Base-by-base conservation (phyloP, 2,797 vertebrate genomes). In the Scyliorhinus canicula region DNA sequence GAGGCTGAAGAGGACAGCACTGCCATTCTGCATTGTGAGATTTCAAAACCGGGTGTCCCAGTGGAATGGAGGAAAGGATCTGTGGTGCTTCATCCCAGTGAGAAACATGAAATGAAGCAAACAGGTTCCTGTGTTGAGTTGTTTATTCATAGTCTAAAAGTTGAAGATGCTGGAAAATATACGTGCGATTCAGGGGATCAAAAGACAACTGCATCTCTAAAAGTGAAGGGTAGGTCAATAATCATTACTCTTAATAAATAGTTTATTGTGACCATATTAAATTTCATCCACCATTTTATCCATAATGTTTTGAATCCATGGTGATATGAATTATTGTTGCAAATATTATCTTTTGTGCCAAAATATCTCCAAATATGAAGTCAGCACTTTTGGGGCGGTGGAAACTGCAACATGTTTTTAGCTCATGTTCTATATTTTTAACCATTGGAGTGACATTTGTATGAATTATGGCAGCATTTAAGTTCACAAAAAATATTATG, bases 41-140 rank as follows among this genome's bases (percentile, higher is more conserved):
- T 90, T 28, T 93, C 86, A 60, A 95, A 95, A 44, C 65, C 91
- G 4, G 90, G 97, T 65, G 69, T 95, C 0, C 95, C 95, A 0
- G 97, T 98, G 95, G 97, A 97, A 96, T 98, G 98, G 98, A 98
- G 95, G 95, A 98, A 96, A 95, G 98, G 96, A 93, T 86, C 96
- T 24, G 95, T 96, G 65, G 67, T 96, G 35, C 97, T 98, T 77
- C 96, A 95, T 3, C 96, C 96, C 4, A 95, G 95, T n/a, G 97
- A 97, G 44, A 98, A 97, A 95, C 97, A 98, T 95, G 96, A 96
- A 95, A 97, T 98, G 93, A 98, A 96, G 93, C 96, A 50, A 96
- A 98, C 96, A 44, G 97, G 90, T 40, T 93, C 16, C 60, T 63
- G 60, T 4, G 60, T 93, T 63, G 57, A 93, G 40, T 93, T 93